Evolutionary conservation across 23 tunicate genomes (phyloP).

Genomic region (Trididemnum clinides): DNA sequence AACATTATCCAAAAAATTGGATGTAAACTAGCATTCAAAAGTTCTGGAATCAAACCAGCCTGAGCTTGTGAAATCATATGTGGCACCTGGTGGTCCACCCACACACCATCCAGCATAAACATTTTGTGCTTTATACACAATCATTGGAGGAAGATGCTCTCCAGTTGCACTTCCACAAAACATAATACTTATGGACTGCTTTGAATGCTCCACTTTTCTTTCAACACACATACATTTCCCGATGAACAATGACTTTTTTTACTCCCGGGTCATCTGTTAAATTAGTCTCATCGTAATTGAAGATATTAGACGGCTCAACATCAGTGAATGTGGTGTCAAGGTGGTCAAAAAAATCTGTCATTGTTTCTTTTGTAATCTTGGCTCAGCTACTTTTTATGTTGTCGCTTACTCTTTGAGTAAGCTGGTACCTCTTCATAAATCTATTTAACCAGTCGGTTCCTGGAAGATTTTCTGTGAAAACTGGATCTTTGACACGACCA

Average conservation of each 20-base stretch:
- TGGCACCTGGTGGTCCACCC: not conserved
- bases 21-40: not conserved
- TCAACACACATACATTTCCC: not conserved
- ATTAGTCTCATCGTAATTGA: conserved; percentile 6
- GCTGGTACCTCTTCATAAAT: conserved; percentile 6
- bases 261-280: not conserved
- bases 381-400: not conserved
- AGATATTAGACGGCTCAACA: not conserved
- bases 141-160: conserved; percentile 25
- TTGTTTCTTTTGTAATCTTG: not conserved
- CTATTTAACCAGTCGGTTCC: conserved; percentile 3
- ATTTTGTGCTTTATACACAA: conserved; percentile 12
- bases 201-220: conserved; percentile 13
- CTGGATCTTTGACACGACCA: not conserved
- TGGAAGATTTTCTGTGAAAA: not conserved
- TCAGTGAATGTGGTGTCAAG: not conserved
- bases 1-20: not conserved
- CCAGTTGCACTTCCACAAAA: conserved; percentile 19
- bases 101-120: not conserved
- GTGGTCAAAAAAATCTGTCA: not conserved
- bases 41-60: conserved; percentile 25
- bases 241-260: not conserved
- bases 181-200: conserved; percentile 1
- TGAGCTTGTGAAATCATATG: not conserved
- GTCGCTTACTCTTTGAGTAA: conserved; percentile 23